Conservation (phyloP, 2,113 vertebrate species). For the Eclectus roratus region DNA sequence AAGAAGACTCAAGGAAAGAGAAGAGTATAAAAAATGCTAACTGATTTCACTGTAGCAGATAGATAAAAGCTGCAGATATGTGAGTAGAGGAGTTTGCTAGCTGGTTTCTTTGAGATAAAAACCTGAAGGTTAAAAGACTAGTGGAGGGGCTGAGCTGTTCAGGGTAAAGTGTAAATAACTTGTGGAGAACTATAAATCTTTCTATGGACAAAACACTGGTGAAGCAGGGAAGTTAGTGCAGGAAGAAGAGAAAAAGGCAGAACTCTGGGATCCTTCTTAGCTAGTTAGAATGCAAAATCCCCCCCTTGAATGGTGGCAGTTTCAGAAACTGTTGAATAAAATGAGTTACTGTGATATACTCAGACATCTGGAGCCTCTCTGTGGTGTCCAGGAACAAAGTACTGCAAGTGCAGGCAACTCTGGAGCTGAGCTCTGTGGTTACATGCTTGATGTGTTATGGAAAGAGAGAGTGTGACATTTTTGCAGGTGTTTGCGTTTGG, state of each 20-base stretch:
- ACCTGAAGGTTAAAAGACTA: neutral
- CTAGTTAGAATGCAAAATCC: neutral
- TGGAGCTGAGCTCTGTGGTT: neutral
- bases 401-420: neutral
- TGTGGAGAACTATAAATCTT: neutral
- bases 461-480: neutral
- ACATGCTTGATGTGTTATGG: neutral
- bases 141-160: neutral
- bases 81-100: neutral
- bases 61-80: neutral
- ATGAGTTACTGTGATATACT: neutral
- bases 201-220: neutral
- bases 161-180: neutral
- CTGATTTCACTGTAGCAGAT: neutral
- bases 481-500: neutral
- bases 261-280: neutral
- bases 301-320: fast-evolving
- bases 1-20: neutral
- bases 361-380: neutral
- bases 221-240: neutral
- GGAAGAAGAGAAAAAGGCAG: neutral
- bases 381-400: neutral
- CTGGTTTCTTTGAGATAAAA: constrained; percentile 36
- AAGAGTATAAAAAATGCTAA: neutral
- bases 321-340: neutral